Percentiles rank a stretch among this genome's conserved stretches.
These are phyloP conservation scores for Adrianichthys oophorus DNA, from an alignment of 2,797 vertebrate genomes.

Conservation along the genomic window DNA sequence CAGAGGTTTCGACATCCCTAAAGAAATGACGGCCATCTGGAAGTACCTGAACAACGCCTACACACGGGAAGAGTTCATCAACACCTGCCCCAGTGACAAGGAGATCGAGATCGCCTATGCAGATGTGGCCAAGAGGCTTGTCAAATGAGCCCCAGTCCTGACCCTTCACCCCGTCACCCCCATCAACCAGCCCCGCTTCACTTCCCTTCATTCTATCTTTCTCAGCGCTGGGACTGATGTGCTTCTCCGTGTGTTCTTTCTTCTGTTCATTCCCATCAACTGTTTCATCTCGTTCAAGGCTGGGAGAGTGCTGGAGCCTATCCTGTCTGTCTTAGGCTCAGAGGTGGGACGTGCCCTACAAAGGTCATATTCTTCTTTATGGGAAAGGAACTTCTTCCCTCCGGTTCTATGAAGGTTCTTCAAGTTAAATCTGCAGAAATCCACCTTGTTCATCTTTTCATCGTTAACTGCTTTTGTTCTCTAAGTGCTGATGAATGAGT, in stretches of 20 bases:
- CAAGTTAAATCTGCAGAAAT: conserved; percentile 33
- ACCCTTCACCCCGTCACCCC: background rate
- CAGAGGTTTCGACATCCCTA: conserved; percentile 93
- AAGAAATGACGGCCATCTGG: conserved; percentile 93
- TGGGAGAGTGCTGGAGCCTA: background rate
- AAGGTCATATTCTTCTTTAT: conserved; percentile 47
- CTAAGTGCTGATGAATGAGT: conserved; percentile 35
- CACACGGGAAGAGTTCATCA: conserved; percentile 95
- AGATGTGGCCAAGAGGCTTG: conserved; percentile 96
- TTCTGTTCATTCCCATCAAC: background rate
- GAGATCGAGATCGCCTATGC: conserved; percentile 97
- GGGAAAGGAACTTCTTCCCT: conserved; percentile 52
- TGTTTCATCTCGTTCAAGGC: background rate
- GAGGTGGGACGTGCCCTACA: background rate
- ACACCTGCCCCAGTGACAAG: conserved; percentile 95
- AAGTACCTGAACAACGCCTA: conserved; percentile 94
- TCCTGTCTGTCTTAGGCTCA: background rate
- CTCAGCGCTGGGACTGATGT: conserved; percentile 60
- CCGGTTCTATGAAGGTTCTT: conserved; percentile 41
- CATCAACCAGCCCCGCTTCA: background rate
- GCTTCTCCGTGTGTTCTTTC: conserved; percentile 2
- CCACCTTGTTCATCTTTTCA: conserved; percentile 22
- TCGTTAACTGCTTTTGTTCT: conserved; percentile 22
- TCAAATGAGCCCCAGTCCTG: conserved; percentile 81
- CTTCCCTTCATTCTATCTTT: conserved; percentile 5